A percentile compares a stretch with the other conserved stretches of the same genome.
Conservation (phyloP, 2,888 invertebrate species). For the Steromphala cineraria region DNA sequence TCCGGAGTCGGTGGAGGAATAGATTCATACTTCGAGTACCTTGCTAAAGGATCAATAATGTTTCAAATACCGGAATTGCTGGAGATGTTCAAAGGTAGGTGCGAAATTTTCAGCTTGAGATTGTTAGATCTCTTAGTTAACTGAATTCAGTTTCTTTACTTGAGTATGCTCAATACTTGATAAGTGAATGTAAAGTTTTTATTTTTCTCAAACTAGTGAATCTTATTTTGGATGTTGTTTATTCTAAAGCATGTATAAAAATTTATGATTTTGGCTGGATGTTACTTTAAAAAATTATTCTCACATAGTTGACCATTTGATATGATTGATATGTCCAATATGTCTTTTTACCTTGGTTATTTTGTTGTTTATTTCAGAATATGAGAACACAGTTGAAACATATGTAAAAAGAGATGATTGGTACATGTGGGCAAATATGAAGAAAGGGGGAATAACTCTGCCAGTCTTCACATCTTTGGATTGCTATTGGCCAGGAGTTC, state of each 20-base stretch:
- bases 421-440: constrained; percentile 99
- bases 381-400: constrained; percentile 76
- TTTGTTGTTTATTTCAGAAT: constrained; percentile 69
- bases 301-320: too few species aligned
- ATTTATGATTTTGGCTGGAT: too few species aligned
- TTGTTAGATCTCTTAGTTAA: too few species aligned
- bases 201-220: too few species aligned
- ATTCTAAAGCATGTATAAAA: too few species aligned
- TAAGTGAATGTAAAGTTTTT: too few species aligned
- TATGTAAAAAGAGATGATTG: constrained; percentile 93
- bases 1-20: constrained; percentile 95
- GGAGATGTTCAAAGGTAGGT: constrained; percentile 87
- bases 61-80: constrained; percentile 92
- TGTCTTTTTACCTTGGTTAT: background rate
- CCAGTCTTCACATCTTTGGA: constrained; percentile 99
- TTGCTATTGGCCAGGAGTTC: constrained; percentile 97
- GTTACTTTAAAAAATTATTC: too few species aligned
- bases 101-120: background rate
- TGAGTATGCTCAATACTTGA: too few species aligned
- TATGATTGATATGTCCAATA: too few species aligned
- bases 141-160: too few species aligned
- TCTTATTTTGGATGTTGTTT: too few species aligned
- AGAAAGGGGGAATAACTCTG: constrained; percentile 93
- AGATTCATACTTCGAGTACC: constrained; percentile 98
- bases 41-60: constrained; percentile 95